Evolutionary conservation across 2,797 vertebrate species (phyloP).

Genomic region (Neosilurus hyrtlii): DNA sequence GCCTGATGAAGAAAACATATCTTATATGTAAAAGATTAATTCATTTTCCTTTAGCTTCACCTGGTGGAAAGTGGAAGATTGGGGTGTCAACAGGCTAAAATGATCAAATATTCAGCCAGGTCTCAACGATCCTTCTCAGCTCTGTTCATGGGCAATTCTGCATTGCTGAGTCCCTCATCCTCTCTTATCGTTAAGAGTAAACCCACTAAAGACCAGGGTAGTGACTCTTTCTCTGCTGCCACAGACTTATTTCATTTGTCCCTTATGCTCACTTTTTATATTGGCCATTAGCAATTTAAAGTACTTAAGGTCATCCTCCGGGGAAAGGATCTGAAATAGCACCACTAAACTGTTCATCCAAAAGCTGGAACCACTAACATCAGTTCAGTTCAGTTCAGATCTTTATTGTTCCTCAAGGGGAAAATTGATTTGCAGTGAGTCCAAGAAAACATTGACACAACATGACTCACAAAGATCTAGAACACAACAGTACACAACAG

Average conservation of each 20-base stretch:
- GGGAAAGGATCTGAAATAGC: not conserved
- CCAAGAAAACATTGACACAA: too few relatives aligned
- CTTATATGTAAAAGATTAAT: not conserved
- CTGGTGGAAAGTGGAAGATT: not conserved
- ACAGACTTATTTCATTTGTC: not conserved
- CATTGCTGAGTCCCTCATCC: not conserved
- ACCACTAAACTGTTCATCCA: too few relatives aligned
- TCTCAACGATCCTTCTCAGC: not conserved
- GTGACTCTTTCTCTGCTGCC: not conserved
- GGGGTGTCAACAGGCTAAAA: not conserved
- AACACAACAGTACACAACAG: too few relatives aligned
- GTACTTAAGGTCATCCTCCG: not conserved
- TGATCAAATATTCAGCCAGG: not conserved
- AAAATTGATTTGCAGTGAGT: too few relatives aligned
- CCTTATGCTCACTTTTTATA: not conserved
- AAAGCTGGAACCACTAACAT: too few relatives aligned
- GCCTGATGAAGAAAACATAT: not conserved
- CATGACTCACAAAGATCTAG: too few relatives aligned
- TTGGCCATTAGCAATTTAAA: not conserved
- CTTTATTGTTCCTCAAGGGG: too few relatives aligned
- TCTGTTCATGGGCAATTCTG: too few relatives aligned
- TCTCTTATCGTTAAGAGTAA: not conserved
- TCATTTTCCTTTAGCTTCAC: not conserved
- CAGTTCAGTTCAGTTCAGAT: too few relatives aligned
- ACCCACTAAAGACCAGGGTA: not conserved